Percentiles rank a stretch among this genome's conserved stretches.
phyloP scores from a whole-genome alignment of 2,888 invertebrate species.

The Gnatocerus cornutus region DNA sequence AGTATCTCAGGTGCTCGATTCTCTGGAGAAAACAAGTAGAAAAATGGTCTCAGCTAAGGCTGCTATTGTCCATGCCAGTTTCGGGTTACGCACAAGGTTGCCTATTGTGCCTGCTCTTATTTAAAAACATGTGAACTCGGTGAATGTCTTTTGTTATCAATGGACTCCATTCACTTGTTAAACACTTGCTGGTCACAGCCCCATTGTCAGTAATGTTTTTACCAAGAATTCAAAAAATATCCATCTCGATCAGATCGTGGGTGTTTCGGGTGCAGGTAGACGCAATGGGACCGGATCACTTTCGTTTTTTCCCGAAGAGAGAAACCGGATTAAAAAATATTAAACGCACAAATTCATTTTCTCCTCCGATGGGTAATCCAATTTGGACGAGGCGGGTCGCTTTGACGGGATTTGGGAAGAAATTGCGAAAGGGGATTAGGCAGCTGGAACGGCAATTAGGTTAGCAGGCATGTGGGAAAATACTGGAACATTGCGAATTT shows the following conservation, averaged over 20 bases:
- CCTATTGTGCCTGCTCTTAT: slow-evolving; percentile 57
- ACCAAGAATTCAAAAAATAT: slow-evolving; percentile 54
- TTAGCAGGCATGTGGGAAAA: slow-evolving; percentile 1
- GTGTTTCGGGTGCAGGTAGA: slow-evolving; percentile 46
- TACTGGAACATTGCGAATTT: too few species aligned
- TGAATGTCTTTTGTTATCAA: slow-evolving; percentile 64
- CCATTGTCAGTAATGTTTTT: slow-evolving; percentile 57
- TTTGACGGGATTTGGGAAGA: slow-evolving; percentile 31
- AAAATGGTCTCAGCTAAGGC: slow-evolving; percentile 54
- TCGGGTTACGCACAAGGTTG: slow-evolving; percentile 62
- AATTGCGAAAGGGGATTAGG: slow-evolving; percentile 31
- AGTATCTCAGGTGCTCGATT: slow-evolving; percentile 62
- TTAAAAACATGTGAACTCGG: slow-evolving; percentile 62
- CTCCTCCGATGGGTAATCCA: slow-evolving; percentile 29
- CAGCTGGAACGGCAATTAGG: slow-evolving; percentile 6
- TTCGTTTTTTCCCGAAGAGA: slow-evolving; percentile 38
- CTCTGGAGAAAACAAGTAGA: slow-evolving; percentile 54
- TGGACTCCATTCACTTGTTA: slow-evolving; percentile 64
- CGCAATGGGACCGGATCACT: slow-evolving; percentile 35
- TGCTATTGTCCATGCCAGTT: slow-evolving; percentile 58
- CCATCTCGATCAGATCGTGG: slow-evolving; percentile 48
- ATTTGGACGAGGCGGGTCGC: slow-evolving; percentile 23
- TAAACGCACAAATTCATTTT: slow-evolving; percentile 33
- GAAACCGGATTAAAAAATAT: slow-evolving; percentile 7
- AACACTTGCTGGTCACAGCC: slow-evolving; percentile 61